phyloP scores from a whole-genome alignment of 2,797 vertebrate genomes.

The Periparus ater region DNA sequence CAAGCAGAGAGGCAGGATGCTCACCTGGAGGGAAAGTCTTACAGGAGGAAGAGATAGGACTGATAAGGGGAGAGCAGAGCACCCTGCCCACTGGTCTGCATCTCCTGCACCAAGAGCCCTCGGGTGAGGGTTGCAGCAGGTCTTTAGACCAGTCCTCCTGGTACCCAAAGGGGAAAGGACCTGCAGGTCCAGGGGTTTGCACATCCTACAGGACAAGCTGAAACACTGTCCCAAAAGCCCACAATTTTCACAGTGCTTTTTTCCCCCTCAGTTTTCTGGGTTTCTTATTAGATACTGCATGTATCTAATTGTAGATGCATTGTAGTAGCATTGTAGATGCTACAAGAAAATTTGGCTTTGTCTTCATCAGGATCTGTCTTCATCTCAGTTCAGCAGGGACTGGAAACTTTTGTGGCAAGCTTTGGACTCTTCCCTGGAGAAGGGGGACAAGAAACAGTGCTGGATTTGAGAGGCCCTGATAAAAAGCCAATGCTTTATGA shows the following conservation, averaged over 20 bases:
- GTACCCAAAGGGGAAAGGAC: neutral
- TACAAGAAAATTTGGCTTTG: neutral
- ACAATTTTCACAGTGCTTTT: neutral
- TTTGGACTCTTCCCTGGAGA: neutral
- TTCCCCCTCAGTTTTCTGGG: neutral
- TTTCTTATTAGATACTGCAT: neutral
- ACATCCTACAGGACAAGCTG: neutral
- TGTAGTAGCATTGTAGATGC: neutral
- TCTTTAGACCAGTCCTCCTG: neutral
- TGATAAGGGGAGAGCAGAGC: neutral
- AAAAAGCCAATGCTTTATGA: accelerated
- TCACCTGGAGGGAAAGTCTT: neutral
- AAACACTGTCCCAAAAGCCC: accelerated
- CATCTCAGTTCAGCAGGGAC: neutral
- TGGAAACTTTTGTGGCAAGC: neutral
- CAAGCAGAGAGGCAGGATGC: neutral
- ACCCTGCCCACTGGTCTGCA: neutral
- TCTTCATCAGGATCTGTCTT: neutral
- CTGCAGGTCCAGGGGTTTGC: neutral
- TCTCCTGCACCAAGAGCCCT: neutral
- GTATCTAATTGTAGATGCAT: too few relatives aligned
- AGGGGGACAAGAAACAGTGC: neutral
- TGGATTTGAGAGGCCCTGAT: neutral
- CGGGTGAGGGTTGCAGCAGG: neutral
- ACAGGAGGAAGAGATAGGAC: neutral